phyloP scores from a whole-genome alignment of 2,888 invertebrate genomes.

The Hirtodrosophila trivittata region DNA sequence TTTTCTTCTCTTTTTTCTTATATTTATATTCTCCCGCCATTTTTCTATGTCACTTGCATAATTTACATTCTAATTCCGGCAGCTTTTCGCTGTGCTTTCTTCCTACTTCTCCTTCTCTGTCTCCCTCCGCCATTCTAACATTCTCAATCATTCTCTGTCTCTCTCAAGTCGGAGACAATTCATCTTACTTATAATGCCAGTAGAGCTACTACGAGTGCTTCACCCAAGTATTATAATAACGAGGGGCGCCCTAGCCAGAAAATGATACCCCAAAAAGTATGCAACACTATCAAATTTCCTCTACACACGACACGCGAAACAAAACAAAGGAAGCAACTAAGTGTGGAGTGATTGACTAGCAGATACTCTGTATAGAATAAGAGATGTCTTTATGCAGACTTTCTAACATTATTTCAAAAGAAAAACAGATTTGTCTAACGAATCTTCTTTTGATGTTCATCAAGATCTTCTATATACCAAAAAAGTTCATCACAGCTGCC shows the following conservation, averaged over 20 bases:
- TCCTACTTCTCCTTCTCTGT: not conserved
- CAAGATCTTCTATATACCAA: too few relatives aligned
- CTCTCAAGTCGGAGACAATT: constrained; percentile 58
- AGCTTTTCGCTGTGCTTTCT: constrained; percentile 40
- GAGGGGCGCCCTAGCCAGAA: constrained; percentile 41
- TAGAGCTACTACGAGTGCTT: constrained; percentile 37
- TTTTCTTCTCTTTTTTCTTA: constrained; percentile 1
- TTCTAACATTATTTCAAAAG: too few relatives aligned
- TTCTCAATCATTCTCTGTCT: constrained; percentile 22
- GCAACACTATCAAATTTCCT: constrained; percentile 70
- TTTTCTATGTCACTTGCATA: constrained; percentile 68
- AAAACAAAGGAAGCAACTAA: not conserved
- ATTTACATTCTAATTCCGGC: constrained; percentile 73
- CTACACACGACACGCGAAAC: constrained; percentile 10
- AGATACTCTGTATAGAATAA: not conserved
- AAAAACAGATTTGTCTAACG: too few relatives aligned
- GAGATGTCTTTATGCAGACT: not conserved
- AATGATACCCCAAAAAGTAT: constrained; percentile 57
- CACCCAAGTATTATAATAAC: constrained; percentile 61
- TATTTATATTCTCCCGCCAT: constrained; percentile 28
- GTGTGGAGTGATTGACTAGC: not conserved
- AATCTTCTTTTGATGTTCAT: too few relatives aligned
- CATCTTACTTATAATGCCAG: constrained; percentile 71
- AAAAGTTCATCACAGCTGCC: too few relatives aligned
- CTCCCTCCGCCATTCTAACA: not conserved